Conservation (phyloP, 2,113 vertebrate genomes). For the Typhlomys cinereus region DNA sequence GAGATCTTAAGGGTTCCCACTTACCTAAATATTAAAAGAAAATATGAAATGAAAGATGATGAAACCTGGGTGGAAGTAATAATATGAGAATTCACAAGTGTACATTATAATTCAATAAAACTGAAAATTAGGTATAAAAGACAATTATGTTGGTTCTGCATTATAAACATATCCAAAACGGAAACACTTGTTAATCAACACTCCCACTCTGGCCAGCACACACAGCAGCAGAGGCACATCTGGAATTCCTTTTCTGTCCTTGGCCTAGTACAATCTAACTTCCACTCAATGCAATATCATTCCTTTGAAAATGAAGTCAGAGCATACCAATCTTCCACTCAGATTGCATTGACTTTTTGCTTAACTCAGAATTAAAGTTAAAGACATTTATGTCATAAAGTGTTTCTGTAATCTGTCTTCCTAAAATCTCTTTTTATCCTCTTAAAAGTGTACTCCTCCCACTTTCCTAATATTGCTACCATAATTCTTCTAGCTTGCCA, state of each 20-base stretch:
- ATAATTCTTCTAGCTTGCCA: not conserved
- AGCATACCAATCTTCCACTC: not conserved
- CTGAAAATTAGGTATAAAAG: not conserved
- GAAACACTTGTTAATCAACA: not conserved
- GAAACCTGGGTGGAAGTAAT: not conserved
- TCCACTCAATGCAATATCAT: not conserved
- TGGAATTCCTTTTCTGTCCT: not conserved
- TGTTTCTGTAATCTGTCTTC: not conserved
- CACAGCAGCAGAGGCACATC: not conserved
- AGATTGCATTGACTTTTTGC: not conserved
- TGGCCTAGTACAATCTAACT: not conserved
- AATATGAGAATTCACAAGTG: not conserved
- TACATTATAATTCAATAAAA: not conserved
- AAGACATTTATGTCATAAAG: not conserved
- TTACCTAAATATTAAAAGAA: not conserved
- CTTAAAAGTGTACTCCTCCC: not conserved
- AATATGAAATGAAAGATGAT: not conserved
- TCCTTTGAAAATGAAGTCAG: not conserved
- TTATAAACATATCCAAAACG: not conserved
- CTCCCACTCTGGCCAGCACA: not conserved
- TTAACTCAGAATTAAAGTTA: not conserved
- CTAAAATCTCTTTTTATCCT: not conserved
- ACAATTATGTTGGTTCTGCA: not conserved
- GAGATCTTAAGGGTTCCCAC: not conserved
- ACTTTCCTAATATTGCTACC: fast-evolving